Base-by-base conservation (phyloP, 2,797 vertebrate genomes). In the Onychomys arenicola region DNA sequence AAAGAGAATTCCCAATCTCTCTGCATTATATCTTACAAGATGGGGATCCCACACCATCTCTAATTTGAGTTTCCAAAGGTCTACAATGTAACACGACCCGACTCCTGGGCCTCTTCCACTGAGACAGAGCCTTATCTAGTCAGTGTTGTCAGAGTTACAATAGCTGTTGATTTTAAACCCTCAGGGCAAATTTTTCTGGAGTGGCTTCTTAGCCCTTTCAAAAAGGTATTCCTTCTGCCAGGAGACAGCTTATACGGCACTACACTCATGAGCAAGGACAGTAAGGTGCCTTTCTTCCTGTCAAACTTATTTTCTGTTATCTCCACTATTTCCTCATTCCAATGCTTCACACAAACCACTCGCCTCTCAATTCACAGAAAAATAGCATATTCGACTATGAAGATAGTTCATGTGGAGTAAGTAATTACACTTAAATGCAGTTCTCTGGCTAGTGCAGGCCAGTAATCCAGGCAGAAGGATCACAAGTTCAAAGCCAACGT, bases 301-400 rank as follows among this genome's bases (percentile, higher is more conserved):
- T 85, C 43, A 81, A 80, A 27, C 32, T 78, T 67, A n/a, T 80
- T 92, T 96, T 91, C 52, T 73, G 52, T 95, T 89, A 49, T 49
- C 83, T 84, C 84, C 78, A 21, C 67, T 85, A 43, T 95, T 80
- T 93, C 82, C 71, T 95, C 76, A 75, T 86, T 83, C 87, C 80
- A 81, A 0, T 76, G 90, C 23, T 65, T 93, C 82, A 93, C 43
- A 34, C 89, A 87, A 93, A 32, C 52, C 37, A 29, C 63, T 40
- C 94, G 52, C 57, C 43, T 37, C 17, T 93, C 55, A 75, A 59
- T 86, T 89, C 85, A 49, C 69, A 52, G 57, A 52, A 81, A 92
- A 90, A 52, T 52, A 81, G 27, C 14, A n/a, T 90, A 65, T 81
- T 81, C 69, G 37, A 85, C 78, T 65, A 75, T 63, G n/a, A 87